Percentiles rank a stretch among this genome's conserved stretches.
Conservation (phyloP, 2,797 vertebrate genomes). For the Diplodus sargus region DNA sequence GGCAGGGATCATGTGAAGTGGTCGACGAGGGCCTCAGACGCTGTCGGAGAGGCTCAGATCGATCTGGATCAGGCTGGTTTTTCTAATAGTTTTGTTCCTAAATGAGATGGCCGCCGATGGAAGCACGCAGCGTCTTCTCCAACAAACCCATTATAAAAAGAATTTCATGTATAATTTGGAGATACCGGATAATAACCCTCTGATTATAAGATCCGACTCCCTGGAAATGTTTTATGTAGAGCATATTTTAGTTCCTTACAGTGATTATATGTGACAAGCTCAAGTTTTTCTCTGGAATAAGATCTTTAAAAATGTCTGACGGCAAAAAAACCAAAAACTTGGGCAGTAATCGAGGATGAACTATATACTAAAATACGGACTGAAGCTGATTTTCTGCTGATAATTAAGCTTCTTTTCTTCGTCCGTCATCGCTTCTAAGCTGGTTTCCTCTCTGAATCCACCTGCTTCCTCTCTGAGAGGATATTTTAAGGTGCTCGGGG, state of each 20-base stretch:
- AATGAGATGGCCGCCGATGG: neutral
- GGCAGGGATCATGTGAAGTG: constrained; percentile 47
- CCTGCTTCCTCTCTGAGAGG: constrained; percentile 55
- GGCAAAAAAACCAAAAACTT: too few species aligned
- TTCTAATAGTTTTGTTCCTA: constrained; percentile 30
- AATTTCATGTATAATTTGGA: constrained; percentile 41
- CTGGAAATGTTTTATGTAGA: constrained; percentile 9
- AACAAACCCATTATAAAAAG: constrained; percentile 24
- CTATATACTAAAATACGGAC: too few species aligned
- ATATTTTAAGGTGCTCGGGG: constrained; percentile 35
- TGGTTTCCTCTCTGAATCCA: constrained; percentile 22
- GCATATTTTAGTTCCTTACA: constrained; percentile 12
- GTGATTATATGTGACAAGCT: constrained; percentile 36
- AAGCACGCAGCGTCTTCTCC: constrained; percentile 31
- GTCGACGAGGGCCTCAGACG: constrained; percentile 30
- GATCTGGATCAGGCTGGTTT: constrained; percentile 37
- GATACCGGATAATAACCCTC: constrained; percentile 22
- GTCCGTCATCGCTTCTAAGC: neutral
- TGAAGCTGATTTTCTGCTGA: too few species aligned
- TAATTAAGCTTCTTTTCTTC: neutral
- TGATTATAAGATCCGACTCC: constrained; percentile 34
- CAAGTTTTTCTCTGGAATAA: neutral
- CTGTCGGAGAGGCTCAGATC: constrained; percentile 21
- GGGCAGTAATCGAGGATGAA: too few species aligned
- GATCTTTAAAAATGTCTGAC: constrained; percentile 3